Conservation (phyloP, 2,113 vertebrate genomes). For the Trochalopteron elliotii region DNA sequence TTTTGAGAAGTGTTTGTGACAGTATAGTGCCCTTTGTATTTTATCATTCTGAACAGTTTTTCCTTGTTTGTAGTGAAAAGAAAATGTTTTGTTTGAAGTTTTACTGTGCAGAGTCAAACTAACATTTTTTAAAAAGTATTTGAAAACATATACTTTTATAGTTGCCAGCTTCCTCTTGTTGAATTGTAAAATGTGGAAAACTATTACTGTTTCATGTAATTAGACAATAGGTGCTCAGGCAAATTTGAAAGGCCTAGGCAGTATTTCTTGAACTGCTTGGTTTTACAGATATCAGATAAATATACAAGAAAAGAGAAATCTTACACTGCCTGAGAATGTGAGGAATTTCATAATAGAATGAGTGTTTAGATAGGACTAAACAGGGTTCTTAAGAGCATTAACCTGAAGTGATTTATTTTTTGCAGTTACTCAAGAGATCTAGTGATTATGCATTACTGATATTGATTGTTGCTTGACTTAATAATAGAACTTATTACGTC, state of each 20-base stretch:
- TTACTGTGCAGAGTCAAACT: not conserved
- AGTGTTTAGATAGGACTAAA: not conserved
- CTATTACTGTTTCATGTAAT: not conserved
- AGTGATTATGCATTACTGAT: not conserved
- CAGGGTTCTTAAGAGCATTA: not conserved
- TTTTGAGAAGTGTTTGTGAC: not conserved
- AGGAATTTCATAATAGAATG: not conserved
- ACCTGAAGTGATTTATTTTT: not conserved
- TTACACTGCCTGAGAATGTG: not conserved
- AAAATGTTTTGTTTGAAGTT: not conserved
- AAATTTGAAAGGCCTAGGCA: not conserved
- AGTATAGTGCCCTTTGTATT: not conserved
- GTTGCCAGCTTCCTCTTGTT: not conserved
- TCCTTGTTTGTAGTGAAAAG: not conserved
- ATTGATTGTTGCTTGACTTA: slow-evolving; percentile 17
- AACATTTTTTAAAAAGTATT: not conserved
- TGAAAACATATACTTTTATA: not conserved
- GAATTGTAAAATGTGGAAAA: not conserved
- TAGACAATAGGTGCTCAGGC: not conserved
- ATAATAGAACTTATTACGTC: slow-evolving; percentile 10
- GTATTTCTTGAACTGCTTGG: not conserved
- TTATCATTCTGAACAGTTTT: not conserved
- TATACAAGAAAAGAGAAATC: not conserved
- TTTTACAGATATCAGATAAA: not conserved
- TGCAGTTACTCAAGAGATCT: not conserved